Evolutionary conservation across 2,113 vertebrate genomes (phyloP).

Genomic region (Hippopotamus amphibius): DNA sequence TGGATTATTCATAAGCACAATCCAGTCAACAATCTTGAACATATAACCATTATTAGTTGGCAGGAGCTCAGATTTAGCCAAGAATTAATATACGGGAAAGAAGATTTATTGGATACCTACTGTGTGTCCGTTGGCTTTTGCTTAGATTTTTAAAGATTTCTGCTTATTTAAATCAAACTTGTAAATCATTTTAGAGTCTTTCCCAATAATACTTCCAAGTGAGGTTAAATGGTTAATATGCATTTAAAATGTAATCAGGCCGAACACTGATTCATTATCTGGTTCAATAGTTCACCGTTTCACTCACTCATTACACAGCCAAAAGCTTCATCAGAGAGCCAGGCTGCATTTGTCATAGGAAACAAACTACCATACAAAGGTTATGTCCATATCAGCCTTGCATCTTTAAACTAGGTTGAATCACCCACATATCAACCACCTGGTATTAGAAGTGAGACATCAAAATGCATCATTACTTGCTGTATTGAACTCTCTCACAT

Average conservation of each 20-base stretch:
- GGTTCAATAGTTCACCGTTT: constrained; percentile 59
- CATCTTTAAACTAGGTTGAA: background rate
- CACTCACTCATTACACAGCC: constrained; percentile 29
- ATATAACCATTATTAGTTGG: background rate
- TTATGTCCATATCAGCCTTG: background rate
- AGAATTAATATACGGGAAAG: background rate
- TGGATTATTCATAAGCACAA: background rate
- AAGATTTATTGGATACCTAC: background rate
- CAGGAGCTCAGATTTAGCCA: background rate
- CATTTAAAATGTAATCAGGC: constrained; percentile 77
- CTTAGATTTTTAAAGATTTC: constrained; percentile 36
- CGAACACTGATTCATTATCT: constrained; percentile 75
- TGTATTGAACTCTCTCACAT: background rate
- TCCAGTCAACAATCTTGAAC: background rate
- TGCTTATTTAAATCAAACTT: constrained; percentile 63
- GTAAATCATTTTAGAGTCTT: constrained; percentile 63
- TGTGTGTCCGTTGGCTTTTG: background rate
- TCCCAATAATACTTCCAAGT: constrained; percentile 46
- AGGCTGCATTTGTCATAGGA: background rate
- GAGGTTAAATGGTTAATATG: constrained; percentile 75
- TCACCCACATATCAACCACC: background rate
- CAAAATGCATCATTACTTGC: background rate
- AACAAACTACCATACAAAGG: background rate
- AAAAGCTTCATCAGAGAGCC: background rate
- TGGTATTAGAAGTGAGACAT: background rate